These are phyloP conservation scores for Heliocidaris erythrogramma DNA, from an alignment of 35 echinoderm and acorn worm species.

Conservation along the genomic window DNA sequence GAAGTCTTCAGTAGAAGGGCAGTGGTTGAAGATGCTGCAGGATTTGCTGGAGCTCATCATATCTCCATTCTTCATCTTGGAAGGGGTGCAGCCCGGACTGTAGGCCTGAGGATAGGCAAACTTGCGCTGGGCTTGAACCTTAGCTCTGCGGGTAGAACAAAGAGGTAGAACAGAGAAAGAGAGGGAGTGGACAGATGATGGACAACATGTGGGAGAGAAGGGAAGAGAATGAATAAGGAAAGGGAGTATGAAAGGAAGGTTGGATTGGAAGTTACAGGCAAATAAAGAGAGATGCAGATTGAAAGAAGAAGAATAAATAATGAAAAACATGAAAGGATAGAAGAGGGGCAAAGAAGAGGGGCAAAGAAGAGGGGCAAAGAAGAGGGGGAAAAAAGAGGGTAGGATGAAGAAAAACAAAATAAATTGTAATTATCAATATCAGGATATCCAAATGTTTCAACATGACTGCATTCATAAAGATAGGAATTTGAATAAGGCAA, in stretches of 20 bases:
- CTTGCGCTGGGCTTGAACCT: slow-evolving; percentile 62
- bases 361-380: too few species aligned
- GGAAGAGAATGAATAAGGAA: neutral
- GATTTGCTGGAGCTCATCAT: slow-evolving; percentile 13
- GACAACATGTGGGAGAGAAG: neutral
- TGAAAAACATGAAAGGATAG: too few species aligned
- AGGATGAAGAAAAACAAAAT: too few species aligned
- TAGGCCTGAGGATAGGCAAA: slow-evolving; percentile 63
- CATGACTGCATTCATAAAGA: too few species aligned
- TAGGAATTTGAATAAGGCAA: too few species aligned
- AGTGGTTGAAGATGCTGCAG: slow-evolving; percentile 70
- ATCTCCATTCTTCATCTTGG: slow-evolving; percentile 45
- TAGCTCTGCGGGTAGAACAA: slow-evolving; percentile 33
- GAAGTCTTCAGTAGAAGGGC: slow-evolving; percentile 99
- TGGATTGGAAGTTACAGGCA: neutral
- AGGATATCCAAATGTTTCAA: too few species aligned
- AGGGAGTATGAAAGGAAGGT: neutral
- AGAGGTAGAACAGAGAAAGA: neutral
- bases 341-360: too few species aligned
- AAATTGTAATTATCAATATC: too few species aligned
- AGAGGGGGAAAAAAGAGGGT: too few species aligned
- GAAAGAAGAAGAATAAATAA: too few species aligned
- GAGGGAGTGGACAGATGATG: neutral
- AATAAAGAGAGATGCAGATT: neutral
- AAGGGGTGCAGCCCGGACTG: slow-evolving; percentile 70